Conservation (phyloP, 2,888 invertebrate genomes). For the Macrosoma leucophasiata region DNA sequence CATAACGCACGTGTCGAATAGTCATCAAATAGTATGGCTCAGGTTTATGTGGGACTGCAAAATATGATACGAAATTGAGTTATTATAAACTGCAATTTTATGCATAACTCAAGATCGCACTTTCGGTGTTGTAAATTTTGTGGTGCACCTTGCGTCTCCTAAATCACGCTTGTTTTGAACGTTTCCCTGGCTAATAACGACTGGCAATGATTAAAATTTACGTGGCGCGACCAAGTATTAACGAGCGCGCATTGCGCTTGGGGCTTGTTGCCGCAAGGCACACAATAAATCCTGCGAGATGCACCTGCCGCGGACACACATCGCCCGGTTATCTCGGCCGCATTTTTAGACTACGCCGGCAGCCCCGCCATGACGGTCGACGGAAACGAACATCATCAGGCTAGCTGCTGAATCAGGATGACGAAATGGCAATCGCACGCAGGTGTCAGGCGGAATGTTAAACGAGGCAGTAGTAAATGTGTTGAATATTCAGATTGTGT, state of each 20-base stretch:
- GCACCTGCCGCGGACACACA: conserved; percentile 59
- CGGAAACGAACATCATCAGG: conserved; percentile 27
- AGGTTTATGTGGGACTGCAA: too few relatives aligned
- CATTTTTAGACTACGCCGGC: conserved; percentile 25
- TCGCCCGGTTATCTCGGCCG: conserved; percentile 29
- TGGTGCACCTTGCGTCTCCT: conserved; percentile 50
- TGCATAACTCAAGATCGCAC: conserved; percentile 25
- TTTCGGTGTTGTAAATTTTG: conserved; percentile 40
- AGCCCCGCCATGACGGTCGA: neutral
- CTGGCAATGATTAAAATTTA: conserved; percentile 74
- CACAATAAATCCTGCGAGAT: conserved; percentile 68
- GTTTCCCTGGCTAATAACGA: conserved; percentile 65
- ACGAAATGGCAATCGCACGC: conserved; percentile 56
- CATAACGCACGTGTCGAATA: too few relatives aligned
- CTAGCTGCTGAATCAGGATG: conserved; percentile 35
- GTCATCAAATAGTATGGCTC: too few relatives aligned
- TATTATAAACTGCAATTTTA: conserved; percentile 16
- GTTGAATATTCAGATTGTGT: conserved; percentile 74
- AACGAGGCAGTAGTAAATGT: conserved; percentile 63
- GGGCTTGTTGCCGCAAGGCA: conserved; percentile 55
- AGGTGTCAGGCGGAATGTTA: conserved; percentile 67
- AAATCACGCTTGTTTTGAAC: conserved; percentile 70
- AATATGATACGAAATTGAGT: too few relatives aligned
- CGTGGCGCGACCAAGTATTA: conserved; percentile 72
- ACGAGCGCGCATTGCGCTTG: conserved; percentile 64